Percentiles rank a stretch among this genome's conserved stretches.
These are phyloP conservation scores for Micromussa lordhowensis DNA, from an alignment of 92 coral and sea anemone species.

Conservation along the genomic window DNA sequence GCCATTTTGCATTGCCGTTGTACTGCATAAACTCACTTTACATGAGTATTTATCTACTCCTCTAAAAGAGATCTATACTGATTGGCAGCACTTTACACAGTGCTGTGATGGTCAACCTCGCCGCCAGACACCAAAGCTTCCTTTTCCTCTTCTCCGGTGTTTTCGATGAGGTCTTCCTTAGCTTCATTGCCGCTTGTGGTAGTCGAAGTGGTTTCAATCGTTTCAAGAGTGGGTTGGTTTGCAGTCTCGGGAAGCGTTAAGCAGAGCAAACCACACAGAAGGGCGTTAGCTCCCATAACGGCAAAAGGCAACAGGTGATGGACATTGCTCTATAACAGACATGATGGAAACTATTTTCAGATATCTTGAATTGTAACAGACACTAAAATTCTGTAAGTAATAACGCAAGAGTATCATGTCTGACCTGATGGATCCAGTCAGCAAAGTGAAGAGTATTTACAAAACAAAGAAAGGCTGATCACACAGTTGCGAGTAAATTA, in stretches of 20 bases:
- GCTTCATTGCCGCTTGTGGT: background rate
- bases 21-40: background rate
- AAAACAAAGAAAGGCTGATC: no score
- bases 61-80: background rate
- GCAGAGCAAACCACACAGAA: constrained; percentile 48
- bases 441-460: no score
- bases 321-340: constrained; percentile 36
- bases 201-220: background rate
- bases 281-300: constrained; percentile 44
- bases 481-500: no score
- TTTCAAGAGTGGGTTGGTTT: constrained; percentile 58
- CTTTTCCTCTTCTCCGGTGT: background rate
- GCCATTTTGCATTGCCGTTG: no score
- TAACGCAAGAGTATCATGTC: no score
- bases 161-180: background rate
- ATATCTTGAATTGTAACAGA: no score
- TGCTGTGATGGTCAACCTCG: background rate
- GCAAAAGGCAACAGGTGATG: constrained; percentile 56
- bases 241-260: constrained; percentile 58
- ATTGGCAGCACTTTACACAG: background rate
- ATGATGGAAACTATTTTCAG: background rate
- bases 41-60: background rate
- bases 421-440: no score
- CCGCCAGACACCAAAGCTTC: background rate
- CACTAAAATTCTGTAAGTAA: no score